These are phyloP conservation scores for Anomalospiza imberbis DNA, from an alignment of 2,797 vertebrate species.

Conservation along the genomic window DNA sequence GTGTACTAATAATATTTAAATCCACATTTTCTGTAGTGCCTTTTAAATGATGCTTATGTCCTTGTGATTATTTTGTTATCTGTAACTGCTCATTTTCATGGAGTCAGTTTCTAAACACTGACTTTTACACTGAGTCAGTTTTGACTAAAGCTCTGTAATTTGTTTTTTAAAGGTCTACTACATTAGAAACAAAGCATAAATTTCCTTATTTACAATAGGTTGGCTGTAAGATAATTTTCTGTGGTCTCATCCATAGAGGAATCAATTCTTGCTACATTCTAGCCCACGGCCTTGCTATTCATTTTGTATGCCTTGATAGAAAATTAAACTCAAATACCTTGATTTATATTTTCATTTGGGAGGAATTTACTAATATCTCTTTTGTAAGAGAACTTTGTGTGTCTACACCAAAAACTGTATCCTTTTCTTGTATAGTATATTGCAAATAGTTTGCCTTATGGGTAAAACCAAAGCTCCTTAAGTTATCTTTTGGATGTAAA, in stretches of 20 bases:
- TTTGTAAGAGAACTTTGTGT: neutral
- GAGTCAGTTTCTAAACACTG: neutral
- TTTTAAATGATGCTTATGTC: neutral
- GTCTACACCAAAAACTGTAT: neutral
- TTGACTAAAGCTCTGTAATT: slow-evolving; percentile 35
- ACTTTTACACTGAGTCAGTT: slow-evolving; percentile 23
- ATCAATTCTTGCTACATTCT: neutral
- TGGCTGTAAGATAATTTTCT: neutral
- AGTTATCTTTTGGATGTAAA: neutral
- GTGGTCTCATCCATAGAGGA: slow-evolving; percentile 7
- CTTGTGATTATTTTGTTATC: slow-evolving; percentile 16
- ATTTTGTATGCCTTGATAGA: neutral
- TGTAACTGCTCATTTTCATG: neutral
- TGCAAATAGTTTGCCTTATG: neutral
- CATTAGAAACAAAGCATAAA: slow-evolving; percentile 8
- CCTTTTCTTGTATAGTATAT: neutral
- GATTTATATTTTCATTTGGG: neutral
- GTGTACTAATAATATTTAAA: neutral
- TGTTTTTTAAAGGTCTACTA: slow-evolving; percentile 24
- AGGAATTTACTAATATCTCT: neutral
- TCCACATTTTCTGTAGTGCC: slow-evolving; percentile 4
- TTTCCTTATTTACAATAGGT: slow-evolving; percentile 24
- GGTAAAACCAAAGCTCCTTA: neutral
- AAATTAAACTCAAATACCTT: neutral
- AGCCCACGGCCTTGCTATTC: neutral